Base-by-base conservation (phyloP, 2,797 vertebrate genomes). In the Lagorchestes hirsutus region DNA sequence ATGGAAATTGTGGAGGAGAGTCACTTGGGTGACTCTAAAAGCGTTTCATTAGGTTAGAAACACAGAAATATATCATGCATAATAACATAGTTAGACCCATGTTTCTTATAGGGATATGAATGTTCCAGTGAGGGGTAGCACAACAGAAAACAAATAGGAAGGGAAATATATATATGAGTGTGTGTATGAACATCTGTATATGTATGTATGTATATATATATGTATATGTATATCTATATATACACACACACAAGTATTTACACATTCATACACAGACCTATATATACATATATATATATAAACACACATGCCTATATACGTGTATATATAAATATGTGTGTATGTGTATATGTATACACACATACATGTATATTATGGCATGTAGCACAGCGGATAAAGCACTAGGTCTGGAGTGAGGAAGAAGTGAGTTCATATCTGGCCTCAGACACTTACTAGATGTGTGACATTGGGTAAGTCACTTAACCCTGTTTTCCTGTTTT, bases 41-140 rank as follows among this genome's bases (percentile, higher is more conserved):
- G 94, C 50, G 93, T 91, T 94, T 93, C 18, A 46, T 92, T 90
- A 55, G 46, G 90, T 94, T 82, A 94, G 82, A 90, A 94, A 95
- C 50, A 10, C 24, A 74, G 67, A 96, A 31, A 94, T 95, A 4
- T 95, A 90, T 93, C 93, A 93, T 58, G n/a, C 57, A 56, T 50
- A 92, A 56, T 50, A 92, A 93, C 40, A 50, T 93, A 14, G 46
- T 91, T 94, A 29, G 22, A 57, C 56, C 56, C 24, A n/a, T 40
- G 5, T 18, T 74, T 67, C 34, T 40, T 40, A n/a, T 74, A 6
- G 62, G 16, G 34, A 74, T 74, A 0, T 40, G n/a, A 82, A 82
- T 82, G 18, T 46, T 82, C n/a, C 67, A 40, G 18, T 24, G n/a
- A 40, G 6, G 67, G 67, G 67, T 82, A 2, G 16, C n/a, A 82